phyloP scores from a whole-genome alignment of 2,797 vertebrate species.

The Pseudochirops corinnae region DNA sequence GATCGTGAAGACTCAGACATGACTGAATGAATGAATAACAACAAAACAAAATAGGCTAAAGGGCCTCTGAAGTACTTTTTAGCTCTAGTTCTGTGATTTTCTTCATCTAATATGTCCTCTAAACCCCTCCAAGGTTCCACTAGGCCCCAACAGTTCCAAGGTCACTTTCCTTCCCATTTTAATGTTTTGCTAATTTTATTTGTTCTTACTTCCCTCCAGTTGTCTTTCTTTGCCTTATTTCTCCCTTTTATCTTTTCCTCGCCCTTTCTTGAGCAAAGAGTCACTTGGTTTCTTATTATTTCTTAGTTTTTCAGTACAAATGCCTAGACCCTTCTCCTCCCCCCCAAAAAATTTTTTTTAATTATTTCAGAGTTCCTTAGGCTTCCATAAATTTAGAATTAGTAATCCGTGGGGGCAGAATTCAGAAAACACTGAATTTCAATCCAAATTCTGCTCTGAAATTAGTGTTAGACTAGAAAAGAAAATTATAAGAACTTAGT shows the following conservation, averaged over 20 bases:
- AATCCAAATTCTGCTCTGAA: background rate
- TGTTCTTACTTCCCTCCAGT: background rate
- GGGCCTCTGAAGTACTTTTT: background rate
- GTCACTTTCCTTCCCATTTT: background rate
- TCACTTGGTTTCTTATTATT: background rate
- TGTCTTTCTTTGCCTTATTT: background rate
- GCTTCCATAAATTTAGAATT: background rate
- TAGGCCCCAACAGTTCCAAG: background rate
- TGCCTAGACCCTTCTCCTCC: background rate
- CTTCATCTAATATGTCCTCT: background rate
- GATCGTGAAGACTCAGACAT: background rate
- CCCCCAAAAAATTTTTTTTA: constrained; percentile 3
- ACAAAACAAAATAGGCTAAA: background rate
- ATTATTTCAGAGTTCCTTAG: background rate
- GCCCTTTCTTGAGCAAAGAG: background rate
- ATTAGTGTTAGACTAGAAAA: background rate
- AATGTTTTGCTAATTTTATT: background rate
- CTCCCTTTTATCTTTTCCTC: constrained; percentile 5
- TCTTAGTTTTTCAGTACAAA: background rate
- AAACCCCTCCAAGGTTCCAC: background rate
- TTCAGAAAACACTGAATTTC: constrained; percentile 21
- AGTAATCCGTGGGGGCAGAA: background rate
- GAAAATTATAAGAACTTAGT: background rate
- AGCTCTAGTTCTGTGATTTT: background rate
- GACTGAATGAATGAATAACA: background rate